These are phyloP conservation scores for Drosophila quadrilineata DNA, from an alignment of 1,140 invertebrate genomes.

Conservation along the genomic window DNA sequence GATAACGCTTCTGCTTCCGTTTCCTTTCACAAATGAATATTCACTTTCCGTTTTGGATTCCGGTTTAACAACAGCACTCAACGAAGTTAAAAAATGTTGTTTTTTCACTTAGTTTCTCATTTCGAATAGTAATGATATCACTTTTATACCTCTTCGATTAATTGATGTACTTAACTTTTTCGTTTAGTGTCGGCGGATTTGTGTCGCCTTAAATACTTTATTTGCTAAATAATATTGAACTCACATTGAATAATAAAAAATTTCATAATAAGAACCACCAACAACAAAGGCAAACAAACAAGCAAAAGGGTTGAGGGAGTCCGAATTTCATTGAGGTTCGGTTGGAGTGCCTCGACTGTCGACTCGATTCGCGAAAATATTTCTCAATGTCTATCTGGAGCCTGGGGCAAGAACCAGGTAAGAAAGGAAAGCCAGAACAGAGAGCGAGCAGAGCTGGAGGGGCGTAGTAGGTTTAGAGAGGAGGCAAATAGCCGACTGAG, in stretches of 20 bases:
- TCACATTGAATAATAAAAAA: too few relatives aligned
- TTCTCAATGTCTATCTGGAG: slow-evolving; percentile 67
- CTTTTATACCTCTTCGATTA: too few relatives aligned
- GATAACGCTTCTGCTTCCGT: slow-evolving; percentile 43
- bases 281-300: not conserved
- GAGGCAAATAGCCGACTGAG: not conserved
- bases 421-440: too few relatives aligned
- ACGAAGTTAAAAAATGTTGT: too few relatives aligned
- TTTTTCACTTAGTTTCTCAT: too few relatives aligned
- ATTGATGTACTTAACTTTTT: too few relatives aligned
- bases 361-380: slow-evolving; percentile 74
- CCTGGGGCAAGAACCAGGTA: slow-evolving; percentile 52
- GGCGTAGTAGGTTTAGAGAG: not conserved
- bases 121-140: too few relatives aligned
- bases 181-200: too few relatives aligned
- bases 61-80: not conserved
- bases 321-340: slow-evolving; percentile 64
- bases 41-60: slow-evolving; percentile 48
- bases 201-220: too few relatives aligned
- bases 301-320: not conserved
- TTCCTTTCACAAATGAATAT: slow-evolving; percentile 20
- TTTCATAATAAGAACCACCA: not conserved
- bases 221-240: too few relatives aligned
- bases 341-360: slow-evolving; percentile 56
- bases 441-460: not conserved